Base-by-base conservation (phyloP, 2,113 vertebrate genomes). In the Silurus glanis region DNA sequence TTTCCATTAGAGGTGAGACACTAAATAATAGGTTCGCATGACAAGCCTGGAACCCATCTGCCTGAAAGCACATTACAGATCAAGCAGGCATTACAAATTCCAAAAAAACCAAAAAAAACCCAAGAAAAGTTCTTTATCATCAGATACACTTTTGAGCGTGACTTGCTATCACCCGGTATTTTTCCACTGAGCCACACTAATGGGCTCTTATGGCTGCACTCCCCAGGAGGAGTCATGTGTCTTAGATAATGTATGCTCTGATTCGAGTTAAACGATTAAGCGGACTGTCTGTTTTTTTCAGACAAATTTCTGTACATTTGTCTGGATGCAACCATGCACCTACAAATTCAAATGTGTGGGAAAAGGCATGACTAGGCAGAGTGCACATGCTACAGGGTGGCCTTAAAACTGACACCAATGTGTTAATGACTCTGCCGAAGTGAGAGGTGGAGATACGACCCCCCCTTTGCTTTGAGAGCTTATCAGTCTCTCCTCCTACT, bases 211-310 rank as follows among this genome's bases (percentile, higher is more conserved):
- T 55, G 71, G 84, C 51, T 86, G 16, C 64, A 66, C 64, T 81
- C 25, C 6, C 55, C 86, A 55, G 84, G 80, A 84, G 67, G 82
- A 91, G 87, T 88, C 83, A 91, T 87, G 75, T 87, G 88, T 89
- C 86, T 81, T 53, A 66, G 87, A 90, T 90, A 89, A 90, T 88
- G 90, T 88, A 88, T 56, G 64, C 87, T 84, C 76, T 62, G 74
- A 89, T 88, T 90, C 62, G 62, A 87, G 85, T 69, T 89, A 86
- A 90, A 87, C 83, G 47, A 90, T 91, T 90, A 90, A 85, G 83
- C 84, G 55, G 71, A 85, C 82, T 80, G 86, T 85, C 88, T 89
- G 82, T 79, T 80, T 67, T 21, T 71, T 19, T 78, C 53, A 17
- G 17, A 21, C 53, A 51, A 8, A 82, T 66, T 61, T 66, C 47